Evolutionary conservation across 92 coral and sea anemone species (phyloP), one percentile per base, ranked within the genome.

Genomic region (Actinostola sp.): DNA sequence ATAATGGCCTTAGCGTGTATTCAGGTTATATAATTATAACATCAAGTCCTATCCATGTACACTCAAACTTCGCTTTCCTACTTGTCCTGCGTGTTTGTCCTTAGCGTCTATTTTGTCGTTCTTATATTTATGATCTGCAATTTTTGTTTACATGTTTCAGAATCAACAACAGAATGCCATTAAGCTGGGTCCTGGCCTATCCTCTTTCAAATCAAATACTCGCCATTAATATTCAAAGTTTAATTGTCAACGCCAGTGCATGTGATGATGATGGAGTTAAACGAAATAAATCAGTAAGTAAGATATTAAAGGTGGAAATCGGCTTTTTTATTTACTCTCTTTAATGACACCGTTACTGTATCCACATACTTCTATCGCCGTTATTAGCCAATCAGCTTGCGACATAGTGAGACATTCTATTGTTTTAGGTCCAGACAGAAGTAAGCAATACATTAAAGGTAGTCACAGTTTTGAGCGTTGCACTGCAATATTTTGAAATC

Each of bases 161-260:
- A 61, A 51, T 92, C 32, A 63, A 79, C 26, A 82, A 78, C 59
- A 32, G 81, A 23, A 36, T 70, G 14, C 92, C 94, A 6, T 51
- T 92, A n/a, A 80, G 71, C 39, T 92, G 97, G 97, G 42, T 85
- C 11, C 54, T 92, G 45, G 83, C 93, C 20, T 82, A 82, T 66
- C 86, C 90, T 35, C 54, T 72, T 27, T 92, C 94, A 64, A 89
- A 92, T 54, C 39, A 50, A 66, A 75, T 92, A 33, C 55, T 34
- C 19, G 52, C 77, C 33, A 83, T 65, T 27, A 55, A 70, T 33
- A 75, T 79, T 7, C 25, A 66, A 27, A 66, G 17, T 26, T 16
- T 25, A 24, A 42, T 0, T 17, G 44, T 34, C 72, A 20, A 45
- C 50, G 41, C 24, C 50, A 43, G 28, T 16, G 28, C 28, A 23